These are phyloP conservation scores for Poeciliopsis presidionis DNA, from an alignment of 2,797 vertebrate species.

Conservation along the genomic window DNA sequence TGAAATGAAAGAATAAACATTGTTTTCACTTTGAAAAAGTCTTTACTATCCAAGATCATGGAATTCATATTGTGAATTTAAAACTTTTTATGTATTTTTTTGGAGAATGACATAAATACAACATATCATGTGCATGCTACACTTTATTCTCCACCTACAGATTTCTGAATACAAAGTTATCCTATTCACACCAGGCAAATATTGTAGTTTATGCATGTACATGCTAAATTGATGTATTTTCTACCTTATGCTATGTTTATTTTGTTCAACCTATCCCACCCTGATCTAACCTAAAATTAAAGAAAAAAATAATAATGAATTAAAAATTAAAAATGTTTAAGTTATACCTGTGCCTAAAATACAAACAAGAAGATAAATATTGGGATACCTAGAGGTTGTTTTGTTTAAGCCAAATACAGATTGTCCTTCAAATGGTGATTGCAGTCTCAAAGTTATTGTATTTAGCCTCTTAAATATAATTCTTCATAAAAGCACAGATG, in stretches of 20 bases:
- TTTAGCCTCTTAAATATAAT: background rate
- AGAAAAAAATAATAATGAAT: background rate
- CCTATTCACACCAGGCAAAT: background rate
- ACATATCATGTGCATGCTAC: background rate
- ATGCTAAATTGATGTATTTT: background rate
- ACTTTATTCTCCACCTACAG: background rate
- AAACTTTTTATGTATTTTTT: background rate
- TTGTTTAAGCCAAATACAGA: no score
- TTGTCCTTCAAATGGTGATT: background rate
- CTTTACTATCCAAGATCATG: background rate
- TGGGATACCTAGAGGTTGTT: no score
- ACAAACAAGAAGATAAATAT: no score
- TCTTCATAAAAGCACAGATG: background rate
- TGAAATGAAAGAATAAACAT: background rate
- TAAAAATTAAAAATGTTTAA: no score
- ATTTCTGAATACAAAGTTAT: background rate
- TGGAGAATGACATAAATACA: background rate
- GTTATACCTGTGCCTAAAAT: no score
- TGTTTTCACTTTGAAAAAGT: background rate
- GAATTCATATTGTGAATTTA: background rate
- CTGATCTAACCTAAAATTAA: background rate
- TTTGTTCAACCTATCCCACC: background rate
- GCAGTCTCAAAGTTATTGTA: background rate
- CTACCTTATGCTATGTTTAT: background rate
- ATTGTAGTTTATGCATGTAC: background rate